Base-by-base conservation (phyloP, 2,797 vertebrate genomes). In the Dipus sagitta region DNA sequence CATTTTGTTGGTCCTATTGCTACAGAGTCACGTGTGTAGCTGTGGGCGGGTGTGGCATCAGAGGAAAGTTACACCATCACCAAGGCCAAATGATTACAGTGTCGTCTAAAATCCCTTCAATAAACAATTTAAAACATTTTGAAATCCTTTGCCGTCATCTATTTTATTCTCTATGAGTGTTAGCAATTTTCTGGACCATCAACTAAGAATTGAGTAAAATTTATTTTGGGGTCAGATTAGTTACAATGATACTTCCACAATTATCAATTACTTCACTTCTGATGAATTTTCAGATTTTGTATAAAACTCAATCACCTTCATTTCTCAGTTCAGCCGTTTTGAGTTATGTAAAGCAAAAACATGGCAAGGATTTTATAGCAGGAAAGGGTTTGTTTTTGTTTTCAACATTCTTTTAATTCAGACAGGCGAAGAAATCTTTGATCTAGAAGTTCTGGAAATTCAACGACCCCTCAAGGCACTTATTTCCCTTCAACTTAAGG, bases 291-390 rank as follows among this genome's bases (percentile, higher is more conserved):
- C 58, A 95, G 76, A 86, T 95, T 92, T 92, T 86, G 60, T 90
- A 47, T 77, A 86, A 71, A 92, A 91, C 32, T 95, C 72, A 58
- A 94, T n/a, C 68, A 82, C 54, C 34, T 38, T 93, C 74, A n/a
- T 75, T 78, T 93, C 86, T 94, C 10, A 86, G 84, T 65, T 92
- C 86, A 96, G 93, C 75, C 15, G 64, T 92, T 96, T 93, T 94
- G 91, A 97, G 91, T 97, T 96, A 95, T 77, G 78, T 64, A 87
- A 80, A 95, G 87, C 90, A 96, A 96, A 96, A 96, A 95, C 87
- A 96, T 91, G 91, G 91, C 88, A 87, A 91, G 67, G 93, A 47
- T 79, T 96, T 96, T 95, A 87, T 54, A 92, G 94, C 81, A 96
- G 94, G 74, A 74, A 95, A 92, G 72, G 70, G 91, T 84, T 95